Evolutionary conservation across 2,113 vertebrate genomes (phyloP), one percentile per base, ranked within the genome.

Genomic region (Larimichthys polyactis): DNA sequence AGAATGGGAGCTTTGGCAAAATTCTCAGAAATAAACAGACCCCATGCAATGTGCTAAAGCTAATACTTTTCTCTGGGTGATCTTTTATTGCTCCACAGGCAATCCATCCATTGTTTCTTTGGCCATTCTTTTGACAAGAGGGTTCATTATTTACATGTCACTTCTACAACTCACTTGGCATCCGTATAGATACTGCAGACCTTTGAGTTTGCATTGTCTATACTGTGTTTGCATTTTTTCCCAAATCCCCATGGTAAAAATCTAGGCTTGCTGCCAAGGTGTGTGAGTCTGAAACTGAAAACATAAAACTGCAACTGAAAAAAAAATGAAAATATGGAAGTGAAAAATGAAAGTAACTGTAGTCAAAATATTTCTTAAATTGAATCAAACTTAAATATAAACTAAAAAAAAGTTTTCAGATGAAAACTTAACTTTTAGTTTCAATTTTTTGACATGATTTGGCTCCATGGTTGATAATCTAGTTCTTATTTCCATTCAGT

Each of bases 121-220:
- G 4, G 10, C 36, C 55, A 9, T 19, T 1, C 43, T 12, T 27
- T 43, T 27, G n/a, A 68, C 29, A 52, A 22, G 19, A 71, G 57
- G 29, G 57, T 55, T 65, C 51, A 19, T 62, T 78, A 27, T 70
- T 76, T 55, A 75, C 78, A 87, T 73, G 63, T 64, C 57, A 81
- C 27, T 14, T 46, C 46, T 66, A 16, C 63, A 71, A 63, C 64
- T 75, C 22, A 51, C 65, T 62, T 62, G 32, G 52, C 69, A 40
- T 1, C 19, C 0, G 1, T 9, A 3, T 0, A 8, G 49, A 22
- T 44, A 27, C 44, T 22, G 43, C 46, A 60, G 32, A 72, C 48
- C 19, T 63, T 10, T 64, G 20, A 2, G 22, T 69, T 64, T 29
- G 7, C 49, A 63, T 8, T 10, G 2, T 58, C 40, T 58, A 4